Percentiles rank a stretch among this genome's conserved stretches.
These are phyloP conservation scores for Mirza zaza DNA, from an alignment of 2,113 vertebrate genomes.

Conservation along the genomic window DNA sequence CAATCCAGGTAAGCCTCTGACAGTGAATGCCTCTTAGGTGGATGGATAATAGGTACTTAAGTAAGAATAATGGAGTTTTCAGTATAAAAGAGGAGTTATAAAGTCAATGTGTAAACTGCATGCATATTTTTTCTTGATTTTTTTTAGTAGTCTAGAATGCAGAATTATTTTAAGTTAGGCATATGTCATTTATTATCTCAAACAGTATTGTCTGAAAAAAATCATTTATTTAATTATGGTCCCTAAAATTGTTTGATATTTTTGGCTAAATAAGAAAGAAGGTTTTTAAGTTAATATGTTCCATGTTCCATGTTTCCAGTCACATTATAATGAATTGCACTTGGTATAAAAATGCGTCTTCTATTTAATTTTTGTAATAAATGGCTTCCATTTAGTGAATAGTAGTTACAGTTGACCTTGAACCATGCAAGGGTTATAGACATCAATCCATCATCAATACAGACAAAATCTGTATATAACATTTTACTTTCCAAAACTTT, in stretches of 20 bases:
- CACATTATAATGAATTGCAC: background rate
- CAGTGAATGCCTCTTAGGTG: background rate
- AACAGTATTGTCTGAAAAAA: too few relatives aligned
- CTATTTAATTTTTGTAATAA: too few relatives aligned
- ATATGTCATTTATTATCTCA: too few relatives aligned
- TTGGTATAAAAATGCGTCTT: background rate
- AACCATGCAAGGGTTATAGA: too few relatives aligned
- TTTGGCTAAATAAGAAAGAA: background rate
- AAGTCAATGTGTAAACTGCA: background rate
- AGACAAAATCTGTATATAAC: too few relatives aligned
- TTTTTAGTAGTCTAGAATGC: too few relatives aligned
- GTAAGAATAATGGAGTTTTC: background rate
- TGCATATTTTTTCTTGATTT: background rate
- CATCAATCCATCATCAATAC: too few relatives aligned
- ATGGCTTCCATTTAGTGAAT: too few relatives aligned
- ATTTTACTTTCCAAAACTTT: background rate
- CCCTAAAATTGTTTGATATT: background rate
- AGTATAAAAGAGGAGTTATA: background rate
- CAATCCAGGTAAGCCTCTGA: background rate
- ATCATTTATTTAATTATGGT: background rate
- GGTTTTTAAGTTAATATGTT: background rate
- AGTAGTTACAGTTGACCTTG: too few relatives aligned
- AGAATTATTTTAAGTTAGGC: too few relatives aligned
- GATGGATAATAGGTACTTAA: background rate
- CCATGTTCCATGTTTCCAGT: background rate